A percentile compares a stretch with the other conserved stretches of the same genome.
Evolutionary conservation across 2,888 invertebrate species (phyloP).

Genomic region (Oscheius onirici): DNA sequence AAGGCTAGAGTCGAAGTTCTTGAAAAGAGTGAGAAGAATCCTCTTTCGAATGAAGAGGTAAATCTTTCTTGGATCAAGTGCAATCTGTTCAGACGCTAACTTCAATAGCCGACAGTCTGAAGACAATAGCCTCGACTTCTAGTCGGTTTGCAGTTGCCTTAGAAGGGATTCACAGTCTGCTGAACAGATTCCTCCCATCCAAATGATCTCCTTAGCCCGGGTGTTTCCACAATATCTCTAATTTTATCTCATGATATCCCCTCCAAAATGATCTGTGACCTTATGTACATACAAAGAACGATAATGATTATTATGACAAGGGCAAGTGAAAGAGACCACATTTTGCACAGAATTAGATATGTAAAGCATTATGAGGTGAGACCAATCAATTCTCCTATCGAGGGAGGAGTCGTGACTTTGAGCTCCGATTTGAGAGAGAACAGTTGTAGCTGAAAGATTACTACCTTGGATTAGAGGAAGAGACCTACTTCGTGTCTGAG

Average conservation of each 20-base stretch:
- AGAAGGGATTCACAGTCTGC: constrained; percentile 20
- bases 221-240: neutral
- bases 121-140: neutral
- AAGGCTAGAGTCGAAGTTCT: neutral
- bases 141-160: constrained; percentile 1
- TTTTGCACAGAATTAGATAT: too few relatives aligned
- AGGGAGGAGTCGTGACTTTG: too few relatives aligned
- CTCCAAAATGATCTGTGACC: neutral
- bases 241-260: neutral
- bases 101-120: constrained; percentile 12
- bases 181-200: constrained; percentile 10
- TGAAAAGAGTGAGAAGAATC: neutral
- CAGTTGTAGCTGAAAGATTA: too few relatives aligned
- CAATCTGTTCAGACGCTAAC: constrained; percentile 1
- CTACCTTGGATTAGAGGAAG: too few relatives aligned
- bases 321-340: too few relatives aligned
- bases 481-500: too few relatives aligned
- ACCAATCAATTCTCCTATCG: too few relatives aligned
- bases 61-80: neutral
- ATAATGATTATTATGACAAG: too few relatives aligned
- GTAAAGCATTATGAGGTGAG: too few relatives aligned
- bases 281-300: neutral
- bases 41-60: constrained; percentile 5
- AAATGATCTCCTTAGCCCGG: neutral
- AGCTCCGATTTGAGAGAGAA: too few relatives aligned